phyloP scores from a whole-genome alignment of 2,797 vertebrate genomes.

The Synanceia verrucosa region DNA sequence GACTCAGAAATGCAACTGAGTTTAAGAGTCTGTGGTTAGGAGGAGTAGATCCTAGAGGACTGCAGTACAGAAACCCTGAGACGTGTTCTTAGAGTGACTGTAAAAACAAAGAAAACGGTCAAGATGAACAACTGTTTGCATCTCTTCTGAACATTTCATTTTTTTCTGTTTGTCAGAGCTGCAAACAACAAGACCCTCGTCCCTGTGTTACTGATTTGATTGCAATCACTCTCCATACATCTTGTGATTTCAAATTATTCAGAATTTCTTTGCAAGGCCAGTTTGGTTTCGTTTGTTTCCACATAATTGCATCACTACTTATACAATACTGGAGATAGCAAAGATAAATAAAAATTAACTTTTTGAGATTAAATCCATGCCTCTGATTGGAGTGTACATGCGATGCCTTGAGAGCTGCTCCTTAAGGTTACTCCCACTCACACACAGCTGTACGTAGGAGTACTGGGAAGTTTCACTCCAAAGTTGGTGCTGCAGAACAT shows the following conservation, averaged over 20 bases:
- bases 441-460: background rate
- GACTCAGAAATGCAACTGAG: background rate
- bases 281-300: background rate
- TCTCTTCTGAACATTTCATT: slow-evolving; percentile 7
- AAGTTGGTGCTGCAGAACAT: background rate
- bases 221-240: slow-evolving; percentile 18
- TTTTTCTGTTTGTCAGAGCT: background rate
- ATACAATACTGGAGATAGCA: background rate
- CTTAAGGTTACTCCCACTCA: background rate
- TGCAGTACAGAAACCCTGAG: background rate
- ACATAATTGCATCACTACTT: background rate
- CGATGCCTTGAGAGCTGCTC: background rate
- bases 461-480: background rate
- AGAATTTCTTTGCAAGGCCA: background rate
- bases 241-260: background rate
- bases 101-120: background rate
- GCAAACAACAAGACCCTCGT: background rate
- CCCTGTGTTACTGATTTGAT: slow-evolving; percentile 6
- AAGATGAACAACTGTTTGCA: slow-evolving; percentile 9
- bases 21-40: background rate
- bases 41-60: background rate
- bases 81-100: background rate
- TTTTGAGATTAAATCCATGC: background rate
- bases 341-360: background rate
- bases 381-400: background rate